Conservation (phyloP, 2,797 vertebrate genomes). For the Phrynocephalus guinanensis region DNA sequence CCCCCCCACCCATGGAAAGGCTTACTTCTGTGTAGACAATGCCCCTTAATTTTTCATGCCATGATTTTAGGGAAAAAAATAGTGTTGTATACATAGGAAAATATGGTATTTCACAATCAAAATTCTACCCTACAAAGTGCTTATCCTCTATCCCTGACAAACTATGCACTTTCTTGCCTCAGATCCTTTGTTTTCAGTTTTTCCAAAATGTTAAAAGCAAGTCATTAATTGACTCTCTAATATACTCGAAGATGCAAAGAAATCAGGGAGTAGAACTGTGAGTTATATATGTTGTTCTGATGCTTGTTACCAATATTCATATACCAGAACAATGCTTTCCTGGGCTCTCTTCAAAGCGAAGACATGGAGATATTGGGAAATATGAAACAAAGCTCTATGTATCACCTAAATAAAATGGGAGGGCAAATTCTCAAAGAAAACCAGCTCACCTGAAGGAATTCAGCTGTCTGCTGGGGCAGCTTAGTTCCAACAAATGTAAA, state of each 20-base stretch:
- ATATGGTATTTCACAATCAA: too few relatives aligned
- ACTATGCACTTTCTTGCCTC: background rate
- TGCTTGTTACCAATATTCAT: background rate
- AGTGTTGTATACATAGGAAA: too few relatives aligned
- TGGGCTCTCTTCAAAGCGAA: background rate
- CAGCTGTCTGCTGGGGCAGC: slow-evolving; percentile 90
- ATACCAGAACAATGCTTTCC: background rate
- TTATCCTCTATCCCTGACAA: background rate
- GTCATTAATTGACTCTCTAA: background rate
- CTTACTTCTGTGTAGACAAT: too few relatives aligned
- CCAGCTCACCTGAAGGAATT: slow-evolving; percentile 88
- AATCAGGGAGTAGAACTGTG: background rate
- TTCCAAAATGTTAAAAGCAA: slow-evolving; percentile 6
- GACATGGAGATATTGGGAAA: background rate
- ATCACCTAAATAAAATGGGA: background rate
- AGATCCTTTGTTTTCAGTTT: background rate
- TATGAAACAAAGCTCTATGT: background rate
- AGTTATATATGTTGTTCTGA: background rate
- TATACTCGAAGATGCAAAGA: background rate
- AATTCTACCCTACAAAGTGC: background rate
- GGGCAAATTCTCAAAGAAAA: fast-evolving
- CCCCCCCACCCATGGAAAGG: too few relatives aligned
- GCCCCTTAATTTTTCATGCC: too few relatives aligned
- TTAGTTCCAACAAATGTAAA: slow-evolving; percentile 91
- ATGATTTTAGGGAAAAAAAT: too few relatives aligned